Evolutionary conservation across 2,113 vertebrate genomes (phyloP).

Genomic region (Cyprinus carpio): DNA sequence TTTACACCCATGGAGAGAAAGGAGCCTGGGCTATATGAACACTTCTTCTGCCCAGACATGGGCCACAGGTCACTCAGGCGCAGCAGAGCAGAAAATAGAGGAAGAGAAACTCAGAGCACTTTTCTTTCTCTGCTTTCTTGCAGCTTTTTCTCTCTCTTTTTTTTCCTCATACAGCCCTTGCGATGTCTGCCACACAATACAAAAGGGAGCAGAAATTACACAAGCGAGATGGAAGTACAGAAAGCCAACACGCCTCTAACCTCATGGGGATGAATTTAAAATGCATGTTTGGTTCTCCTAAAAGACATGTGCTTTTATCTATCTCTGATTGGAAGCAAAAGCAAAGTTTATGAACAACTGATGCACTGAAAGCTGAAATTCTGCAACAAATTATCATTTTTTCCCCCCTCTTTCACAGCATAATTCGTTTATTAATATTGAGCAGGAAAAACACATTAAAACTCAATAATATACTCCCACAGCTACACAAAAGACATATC

Average conservation of each 20-base stretch:
- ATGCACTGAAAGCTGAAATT: slow-evolving; percentile 23
- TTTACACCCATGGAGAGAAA: slow-evolving; percentile 34
- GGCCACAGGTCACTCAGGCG: slow-evolving; percentile 37
- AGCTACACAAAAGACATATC: slow-evolving; percentile 4
- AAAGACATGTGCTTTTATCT: slow-evolving; percentile 1
- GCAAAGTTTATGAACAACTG: slow-evolving; percentile 7
- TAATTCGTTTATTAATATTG: slow-evolving; percentile 22
- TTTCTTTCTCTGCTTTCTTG: not conserved
- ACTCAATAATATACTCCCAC: not conserved
- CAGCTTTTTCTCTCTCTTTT: not conserved
- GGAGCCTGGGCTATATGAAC: slow-evolving; percentile 31
- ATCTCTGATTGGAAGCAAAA: slow-evolving; percentile 32
- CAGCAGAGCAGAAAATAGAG: slow-evolving; percentile 41
- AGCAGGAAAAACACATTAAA: not conserved
- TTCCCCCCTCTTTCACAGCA: not conserved
- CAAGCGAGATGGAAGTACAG: slow-evolving; percentile 8
- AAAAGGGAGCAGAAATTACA: slow-evolving; percentile 2
- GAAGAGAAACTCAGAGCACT: slow-evolving; percentile 33
- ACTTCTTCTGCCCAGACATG: slow-evolving; percentile 35
- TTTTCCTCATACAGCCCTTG: not conserved
- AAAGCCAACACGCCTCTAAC: not conserved
- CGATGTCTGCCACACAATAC: not conserved
- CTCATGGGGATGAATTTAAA: slow-evolving; percentile 16
- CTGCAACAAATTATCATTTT: slow-evolving; percentile 31
- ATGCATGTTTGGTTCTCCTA: slow-evolving; percentile 39